Conservation (phyloP, 2,797 vertebrate genomes). For the Cheirogaleus major region DNA sequence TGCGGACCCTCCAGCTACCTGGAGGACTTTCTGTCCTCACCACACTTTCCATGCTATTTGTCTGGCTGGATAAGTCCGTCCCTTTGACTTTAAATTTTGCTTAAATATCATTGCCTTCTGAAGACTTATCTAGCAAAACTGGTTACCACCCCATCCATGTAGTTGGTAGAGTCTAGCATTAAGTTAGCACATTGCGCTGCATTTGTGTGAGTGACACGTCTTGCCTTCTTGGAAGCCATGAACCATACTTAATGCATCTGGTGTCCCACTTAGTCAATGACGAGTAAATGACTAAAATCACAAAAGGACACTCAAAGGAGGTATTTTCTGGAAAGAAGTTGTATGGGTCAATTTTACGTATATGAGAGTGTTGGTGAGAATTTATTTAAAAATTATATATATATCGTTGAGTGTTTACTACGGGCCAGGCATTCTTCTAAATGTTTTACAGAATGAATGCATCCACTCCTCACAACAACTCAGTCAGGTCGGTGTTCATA, state of each 20-base stretch:
- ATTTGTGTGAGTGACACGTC: not conserved
- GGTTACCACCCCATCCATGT: not conserved
- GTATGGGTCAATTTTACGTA: not conserved
- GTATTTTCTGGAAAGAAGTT: constrained; percentile 13
- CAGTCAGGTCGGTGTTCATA: not conserved
- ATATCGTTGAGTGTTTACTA: not conserved
- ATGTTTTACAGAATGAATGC: not conserved
- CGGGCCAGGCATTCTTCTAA: not conserved
- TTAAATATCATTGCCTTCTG: not conserved
- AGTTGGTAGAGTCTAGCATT: not conserved
- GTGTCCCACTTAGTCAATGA: not conserved
- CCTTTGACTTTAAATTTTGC: not conserved
- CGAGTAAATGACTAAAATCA: not conserved
- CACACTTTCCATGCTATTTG: not conserved
- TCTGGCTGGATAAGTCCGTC: not conserved
- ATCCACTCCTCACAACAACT: not conserved
- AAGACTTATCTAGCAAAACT: not conserved
- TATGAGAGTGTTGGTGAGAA: not conserved
- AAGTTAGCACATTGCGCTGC: not conserved
- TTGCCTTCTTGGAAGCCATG: not conserved
- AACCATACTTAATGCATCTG: not conserved
- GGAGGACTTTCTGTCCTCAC: not conserved
- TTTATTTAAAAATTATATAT: not conserved
- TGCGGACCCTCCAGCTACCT: not conserved
- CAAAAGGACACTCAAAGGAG: not conserved